Percentiles rank a stretch among this genome's conserved stretches.
Evolutionary conservation across 2,113 vertebrate species (phyloP).

Genomic region (Colossoma macropomum): DNA sequence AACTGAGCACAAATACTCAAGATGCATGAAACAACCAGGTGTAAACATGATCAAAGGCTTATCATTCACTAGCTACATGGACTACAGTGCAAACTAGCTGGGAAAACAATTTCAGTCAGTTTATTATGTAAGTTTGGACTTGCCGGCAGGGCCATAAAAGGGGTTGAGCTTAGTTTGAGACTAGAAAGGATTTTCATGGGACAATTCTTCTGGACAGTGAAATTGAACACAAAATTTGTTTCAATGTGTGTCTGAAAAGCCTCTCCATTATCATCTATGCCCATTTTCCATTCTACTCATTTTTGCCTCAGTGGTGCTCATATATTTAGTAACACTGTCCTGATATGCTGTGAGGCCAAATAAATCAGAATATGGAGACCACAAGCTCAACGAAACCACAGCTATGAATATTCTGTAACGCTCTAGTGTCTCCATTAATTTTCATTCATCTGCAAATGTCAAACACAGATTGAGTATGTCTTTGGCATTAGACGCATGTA

Average conservation of each 20-base stretch:
- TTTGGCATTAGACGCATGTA: background rate
- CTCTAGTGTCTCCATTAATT: slow-evolving; percentile 18
- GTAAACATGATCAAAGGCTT: too few relatives aligned
- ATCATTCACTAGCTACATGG: too few relatives aligned
- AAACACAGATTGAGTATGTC: background rate
- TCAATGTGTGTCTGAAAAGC: background rate
- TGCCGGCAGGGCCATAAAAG: too few relatives aligned
- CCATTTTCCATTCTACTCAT: background rate
- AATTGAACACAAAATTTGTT: background rate
- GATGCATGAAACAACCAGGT: too few relatives aligned
- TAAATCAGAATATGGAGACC: background rate
- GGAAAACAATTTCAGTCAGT: too few relatives aligned
- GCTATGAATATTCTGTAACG: background rate
- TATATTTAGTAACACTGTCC: background rate
- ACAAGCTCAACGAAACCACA: slow-evolving; percentile 7
- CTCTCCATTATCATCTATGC: background rate
- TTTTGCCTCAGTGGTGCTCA: background rate
- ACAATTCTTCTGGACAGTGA: background rate
- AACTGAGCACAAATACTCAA: too few relatives aligned
- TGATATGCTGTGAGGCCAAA: background rate
- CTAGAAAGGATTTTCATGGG: background rate
- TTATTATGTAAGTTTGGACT: too few relatives aligned
- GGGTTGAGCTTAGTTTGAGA: background rate
- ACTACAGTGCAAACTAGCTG: too few relatives aligned
- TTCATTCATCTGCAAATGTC: slow-evolving; percentile 27